Conservation (phyloP, 2,888 invertebrate species). For the Nephrotoma flavescens region DNA sequence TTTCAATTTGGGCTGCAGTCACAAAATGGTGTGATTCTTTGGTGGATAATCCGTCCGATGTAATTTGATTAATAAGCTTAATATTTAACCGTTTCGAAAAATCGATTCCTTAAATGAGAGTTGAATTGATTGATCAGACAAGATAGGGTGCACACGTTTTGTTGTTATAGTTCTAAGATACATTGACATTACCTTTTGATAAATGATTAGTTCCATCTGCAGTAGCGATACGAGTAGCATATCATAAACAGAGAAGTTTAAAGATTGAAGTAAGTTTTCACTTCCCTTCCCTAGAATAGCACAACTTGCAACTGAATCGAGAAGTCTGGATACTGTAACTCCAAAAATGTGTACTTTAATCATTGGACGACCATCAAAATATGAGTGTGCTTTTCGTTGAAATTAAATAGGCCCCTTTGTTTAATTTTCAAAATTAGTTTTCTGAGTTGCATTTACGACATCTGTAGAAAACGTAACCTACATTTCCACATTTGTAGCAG, state of each 20-base stretch:
- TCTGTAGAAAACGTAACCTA: background rate
- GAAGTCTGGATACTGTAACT: background rate
- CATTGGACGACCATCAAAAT: background rate
- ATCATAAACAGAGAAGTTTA: background rate
- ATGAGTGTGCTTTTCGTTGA: background rate
- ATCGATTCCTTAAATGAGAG: background rate
- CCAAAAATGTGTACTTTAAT: background rate
- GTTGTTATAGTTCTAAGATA: background rate
- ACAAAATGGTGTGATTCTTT: too few relatives aligned
- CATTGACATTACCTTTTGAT: too few relatives aligned
- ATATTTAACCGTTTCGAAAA: background rate
- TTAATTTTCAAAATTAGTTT: background rate
- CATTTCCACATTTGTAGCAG: too few relatives aligned
- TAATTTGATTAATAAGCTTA: background rate
- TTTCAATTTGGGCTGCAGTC: too few relatives aligned
- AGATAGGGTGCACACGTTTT: too few relatives aligned
- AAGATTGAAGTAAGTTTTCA: too few relatives aligned
- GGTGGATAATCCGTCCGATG: too few relatives aligned
- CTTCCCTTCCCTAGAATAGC: background rate
- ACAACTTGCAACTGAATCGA: too few relatives aligned
- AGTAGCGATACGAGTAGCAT: background rate
- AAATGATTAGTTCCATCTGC: too few relatives aligned
- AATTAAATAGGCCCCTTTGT: background rate
- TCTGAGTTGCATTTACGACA: background rate
- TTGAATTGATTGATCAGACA: too few relatives aligned